These are phyloP conservation scores for Ophthalmolycus amberensis DNA, from an alignment of 2,113 vertebrate species.

Conservation along the genomic window DNA sequence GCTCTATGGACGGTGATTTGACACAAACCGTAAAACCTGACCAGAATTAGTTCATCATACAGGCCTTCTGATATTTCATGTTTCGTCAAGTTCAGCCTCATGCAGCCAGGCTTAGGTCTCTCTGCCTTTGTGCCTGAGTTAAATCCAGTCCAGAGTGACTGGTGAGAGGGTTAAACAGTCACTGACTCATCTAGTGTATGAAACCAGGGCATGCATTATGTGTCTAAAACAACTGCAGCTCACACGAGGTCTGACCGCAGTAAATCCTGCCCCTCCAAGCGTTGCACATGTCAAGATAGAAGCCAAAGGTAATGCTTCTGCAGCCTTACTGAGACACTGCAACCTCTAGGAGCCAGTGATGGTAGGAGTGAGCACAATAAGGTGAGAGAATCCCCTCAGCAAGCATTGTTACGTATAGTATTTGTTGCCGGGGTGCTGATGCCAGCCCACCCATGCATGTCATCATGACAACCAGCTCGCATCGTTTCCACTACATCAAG, in stretches of 20 bases:
- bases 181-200: slow-evolving; percentile 38
- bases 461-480: slow-evolving; percentile 62
- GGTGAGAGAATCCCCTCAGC: slow-evolving; percentile 57
- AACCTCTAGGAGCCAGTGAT: slow-evolving; percentile 54
- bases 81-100: slow-evolving; percentile 41
- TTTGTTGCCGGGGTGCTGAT: slow-evolving; percentile 53
- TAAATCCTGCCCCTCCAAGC: slow-evolving; percentile 29
- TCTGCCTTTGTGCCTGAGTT: slow-evolving; percentile 44
- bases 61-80: background rate
- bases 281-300: slow-evolving; percentile 22
- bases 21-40: background rate
- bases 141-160: slow-evolving; percentile 53
- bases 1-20: background rate
- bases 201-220: slow-evolving; percentile 43
- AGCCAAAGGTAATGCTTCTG: slow-evolving; percentile 24
- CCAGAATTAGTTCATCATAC: slow-evolving; percentile 5
- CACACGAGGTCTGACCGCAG: slow-evolving; percentile 26
- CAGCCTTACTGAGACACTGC: slow-evolving; percentile 20
- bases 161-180: slow-evolving; percentile 45
- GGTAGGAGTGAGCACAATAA: slow-evolving; percentile 31
- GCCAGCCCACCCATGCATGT: slow-evolving; percentile 59
- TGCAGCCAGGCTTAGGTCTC: slow-evolving; percentile 42
- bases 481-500: slow-evolving; percentile 74
- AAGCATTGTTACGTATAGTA: slow-evolving; percentile 19
- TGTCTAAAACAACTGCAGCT: slow-evolving; percentile 25